Evolutionary conservation across 1,140 invertebrate genomes (phyloP).

Genomic region (Neodiprion pinetum): DNA sequence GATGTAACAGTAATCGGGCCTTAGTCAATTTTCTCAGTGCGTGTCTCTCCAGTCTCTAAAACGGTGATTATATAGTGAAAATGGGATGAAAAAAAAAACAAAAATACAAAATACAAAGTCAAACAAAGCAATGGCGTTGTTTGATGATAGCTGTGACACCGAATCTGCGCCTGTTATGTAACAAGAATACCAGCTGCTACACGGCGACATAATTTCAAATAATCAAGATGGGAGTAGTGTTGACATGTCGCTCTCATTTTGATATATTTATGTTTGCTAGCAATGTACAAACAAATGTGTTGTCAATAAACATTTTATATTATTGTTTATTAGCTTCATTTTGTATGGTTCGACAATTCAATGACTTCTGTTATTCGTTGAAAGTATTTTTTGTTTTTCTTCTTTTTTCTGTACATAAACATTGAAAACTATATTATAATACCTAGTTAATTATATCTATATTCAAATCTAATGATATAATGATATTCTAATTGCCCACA

Average conservation of each 20-base stretch:
- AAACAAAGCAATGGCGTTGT: background rate
- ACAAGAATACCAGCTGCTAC: background rate
- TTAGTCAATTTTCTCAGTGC: constrained; percentile 15
- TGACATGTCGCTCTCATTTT: constrained; percentile 4
- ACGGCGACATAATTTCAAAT: background rate
- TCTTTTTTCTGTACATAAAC: too few relatives aligned
- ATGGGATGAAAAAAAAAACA: background rate
- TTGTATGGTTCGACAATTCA: too few relatives aligned
- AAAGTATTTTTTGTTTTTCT: too few relatives aligned
- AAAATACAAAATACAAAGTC: background rate
- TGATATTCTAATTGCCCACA: too few relatives aligned
- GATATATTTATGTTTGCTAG: constrained; percentile 20
- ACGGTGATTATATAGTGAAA: background rate
- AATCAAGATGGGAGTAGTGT: constrained; percentile 11
- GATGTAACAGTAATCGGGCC: constrained; percentile 17
- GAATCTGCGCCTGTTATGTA: too few relatives aligned
- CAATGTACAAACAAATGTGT: constrained; percentile 31
- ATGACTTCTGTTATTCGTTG: too few relatives aligned
- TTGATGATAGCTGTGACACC: background rate
- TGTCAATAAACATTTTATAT: constrained; percentile 40
- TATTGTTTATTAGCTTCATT: background rate
- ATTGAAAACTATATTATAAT: too few relatives aligned
- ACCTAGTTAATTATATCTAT: too few relatives aligned
- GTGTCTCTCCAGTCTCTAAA: background rate
- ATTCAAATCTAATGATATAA: too few relatives aligned